Base-by-base conservation (phyloP, 2,888 invertebrate genomes). In the Trichogramma evanescens region DNA sequence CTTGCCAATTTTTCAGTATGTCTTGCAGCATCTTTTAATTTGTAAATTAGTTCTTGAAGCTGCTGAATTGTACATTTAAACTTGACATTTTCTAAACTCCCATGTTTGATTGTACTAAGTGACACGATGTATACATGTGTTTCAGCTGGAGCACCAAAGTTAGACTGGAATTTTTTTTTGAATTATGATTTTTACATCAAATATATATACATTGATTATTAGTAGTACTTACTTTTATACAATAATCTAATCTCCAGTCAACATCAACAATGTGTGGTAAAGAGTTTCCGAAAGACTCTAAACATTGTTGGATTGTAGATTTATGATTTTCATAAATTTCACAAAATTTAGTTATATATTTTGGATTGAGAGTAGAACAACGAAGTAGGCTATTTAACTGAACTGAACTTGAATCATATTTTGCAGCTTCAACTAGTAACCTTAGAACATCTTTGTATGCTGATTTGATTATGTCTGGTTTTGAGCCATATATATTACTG, bases 1-100 rank as follows among this genome's bases (percentile, higher is more conserved):
- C 64, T 70, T 10, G 72, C 67, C 41, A 84, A 73, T 70, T 80
- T 82, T 66, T 85, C 84, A 70, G 85, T 83, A 70, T 87, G 86
- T 66, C 84, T 76, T 54, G 83, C 80, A 54, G 84, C 80, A 71
- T 87, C 86, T 72, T 86, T 86, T 38, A 87, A 74, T 75, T 86
- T 87, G 68, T 84, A 84, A 61, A 87, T 83, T 59, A 87, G 78
- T 75, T 87, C 86, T 70, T 86, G 86, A 52, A 87, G 71, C 69
- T 86, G 84, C 65, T 84, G 85, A 45, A 81, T 81, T 49, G 82
- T 84, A 71, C 87, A 87, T 4, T 82, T 83, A 67, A 87, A 87
- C 64, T 79, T 79, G 10, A 86, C 71, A 68, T 81, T 79, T 44
- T 82, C 79, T 4, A 79, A 61, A 49, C 74, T 67, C 50, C 69